Conservation (phyloP, 2,113 vertebrate species). For the Aegithalos caudatus region DNA sequence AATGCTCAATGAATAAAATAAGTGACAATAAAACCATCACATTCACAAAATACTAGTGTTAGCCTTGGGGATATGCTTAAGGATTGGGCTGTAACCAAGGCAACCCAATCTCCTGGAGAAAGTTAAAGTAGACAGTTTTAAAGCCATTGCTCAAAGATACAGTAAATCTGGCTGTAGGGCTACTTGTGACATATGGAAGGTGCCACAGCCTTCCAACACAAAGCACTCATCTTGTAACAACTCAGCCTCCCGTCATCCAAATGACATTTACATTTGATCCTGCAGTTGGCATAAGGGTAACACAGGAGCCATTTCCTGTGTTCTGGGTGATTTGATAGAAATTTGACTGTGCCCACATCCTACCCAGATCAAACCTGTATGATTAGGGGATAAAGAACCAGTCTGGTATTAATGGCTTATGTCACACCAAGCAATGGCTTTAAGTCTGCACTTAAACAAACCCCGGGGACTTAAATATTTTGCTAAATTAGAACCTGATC, state of each 20-base stretch:
- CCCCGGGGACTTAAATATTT: not conserved
- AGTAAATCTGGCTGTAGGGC: not conserved
- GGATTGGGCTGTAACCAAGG: conserved; percentile 42
- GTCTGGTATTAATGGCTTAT: not conserved
- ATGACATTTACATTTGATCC: not conserved
- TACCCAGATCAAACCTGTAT: not conserved
- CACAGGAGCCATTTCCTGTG: not conserved
- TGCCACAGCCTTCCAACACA: not conserved
- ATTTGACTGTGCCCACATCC: not conserved
- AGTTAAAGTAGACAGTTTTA: conserved; percentile 33
- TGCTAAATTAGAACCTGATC: conserved; percentile 15
- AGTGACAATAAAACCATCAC: conserved; percentile 10
- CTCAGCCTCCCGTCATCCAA: not conserved
- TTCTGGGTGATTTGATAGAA: not conserved
- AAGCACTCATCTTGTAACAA: not conserved
- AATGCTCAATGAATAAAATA: not conserved
- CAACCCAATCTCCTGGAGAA: conserved; percentile 32
- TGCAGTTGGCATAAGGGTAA: not conserved
- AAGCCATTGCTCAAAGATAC: conserved; percentile 7
- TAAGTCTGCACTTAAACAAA: conserved; percentile 28
- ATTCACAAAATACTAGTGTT: conserved; percentile 5
- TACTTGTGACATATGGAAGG: not conserved
- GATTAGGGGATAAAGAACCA: not conserved
- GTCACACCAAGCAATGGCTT: not conserved
- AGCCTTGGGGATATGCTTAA: conserved; percentile 3